These are phyloP conservation scores for Pimephales promelas DNA, from an alignment of 2,113 vertebrate species.

Conservation along the genomic window DNA sequence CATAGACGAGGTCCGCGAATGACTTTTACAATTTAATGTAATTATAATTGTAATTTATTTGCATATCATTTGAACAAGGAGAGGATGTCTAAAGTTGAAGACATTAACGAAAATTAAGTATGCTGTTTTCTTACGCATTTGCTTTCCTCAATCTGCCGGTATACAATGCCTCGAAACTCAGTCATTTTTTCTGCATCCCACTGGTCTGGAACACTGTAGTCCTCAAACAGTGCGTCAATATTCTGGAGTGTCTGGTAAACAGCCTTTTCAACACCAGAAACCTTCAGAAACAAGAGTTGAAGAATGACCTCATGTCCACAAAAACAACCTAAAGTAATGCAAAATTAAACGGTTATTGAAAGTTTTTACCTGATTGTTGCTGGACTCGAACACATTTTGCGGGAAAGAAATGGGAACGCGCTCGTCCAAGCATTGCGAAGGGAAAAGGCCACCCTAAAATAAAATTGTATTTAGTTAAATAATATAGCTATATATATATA, in stretches of 20 bases:
- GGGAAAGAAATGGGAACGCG: slow-evolving; percentile 41
- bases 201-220: slow-evolving; percentile 19
- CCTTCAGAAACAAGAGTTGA: neutral
- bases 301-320: neutral
- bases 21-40: too few relatives aligned
- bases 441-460: slow-evolving; percentile 48
- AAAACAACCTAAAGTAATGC: neutral
- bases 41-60: neutral
- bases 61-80: neutral
- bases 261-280: slow-evolving; percentile 30
- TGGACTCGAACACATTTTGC: slow-evolving; percentile 33
- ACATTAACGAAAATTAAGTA: neutral
- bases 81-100: neutral
- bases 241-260: slow-evolving; percentile 46
- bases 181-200: slow-evolving; percentile 34
- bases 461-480: neutral
- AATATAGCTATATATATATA: neutral
- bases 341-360: neutral
- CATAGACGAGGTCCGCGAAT: too few relatives aligned
- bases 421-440: slow-evolving; percentile 42
- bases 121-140: slow-evolving; percentile 48
- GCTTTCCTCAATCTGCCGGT: slow-evolving; percentile 46
- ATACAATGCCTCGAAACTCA: slow-evolving; percentile 33
- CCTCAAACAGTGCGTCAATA: slow-evolving; percentile 44
- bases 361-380: slow-evolving; percentile 40